phyloP scores from a whole-genome alignment of 2,113 vertebrate genomes.

The Podarcis raffonei region DNA sequence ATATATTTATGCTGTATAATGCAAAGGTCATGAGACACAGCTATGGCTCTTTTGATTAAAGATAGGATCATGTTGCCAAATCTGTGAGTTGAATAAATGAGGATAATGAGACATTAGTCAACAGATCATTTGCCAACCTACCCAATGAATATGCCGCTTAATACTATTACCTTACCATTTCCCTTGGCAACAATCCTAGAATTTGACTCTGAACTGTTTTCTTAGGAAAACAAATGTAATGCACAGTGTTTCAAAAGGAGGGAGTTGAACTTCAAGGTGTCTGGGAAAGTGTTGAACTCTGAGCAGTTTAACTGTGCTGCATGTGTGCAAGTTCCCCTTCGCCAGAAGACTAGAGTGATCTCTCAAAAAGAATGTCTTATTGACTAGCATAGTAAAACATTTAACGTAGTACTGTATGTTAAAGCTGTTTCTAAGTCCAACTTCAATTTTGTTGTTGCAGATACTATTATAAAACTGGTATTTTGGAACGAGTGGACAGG shows the following conservation, averaged over 20 bases:
- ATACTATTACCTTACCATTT: not conserved
- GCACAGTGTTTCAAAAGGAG: not conserved
- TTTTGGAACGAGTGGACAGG: slow-evolving; percentile 75
- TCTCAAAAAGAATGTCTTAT: not conserved
- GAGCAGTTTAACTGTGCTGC: slow-evolving; percentile 38
- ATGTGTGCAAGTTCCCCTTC: slow-evolving; percentile 19
- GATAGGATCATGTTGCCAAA: not conserved
- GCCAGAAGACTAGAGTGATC: not conserved
- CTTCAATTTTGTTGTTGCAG: slow-evolving; percentile 53
- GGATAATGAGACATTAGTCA: not conserved
- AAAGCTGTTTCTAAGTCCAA: not conserved
- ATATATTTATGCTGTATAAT: not conserved
- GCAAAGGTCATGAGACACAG: slow-evolving; percentile 1
- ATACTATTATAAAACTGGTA: slow-evolving; percentile 78
- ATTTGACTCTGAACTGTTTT: slow-evolving; percentile 6
- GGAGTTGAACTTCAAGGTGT: not conserved
- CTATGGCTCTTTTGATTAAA: slow-evolving; percentile 6
- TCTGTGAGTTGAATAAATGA: not conserved
- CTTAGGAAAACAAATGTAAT: not conserved
- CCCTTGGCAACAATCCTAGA: not conserved
- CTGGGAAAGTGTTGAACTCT: slow-evolving; percentile 48
- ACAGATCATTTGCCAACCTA: not conserved
- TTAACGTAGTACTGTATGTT: not conserved
- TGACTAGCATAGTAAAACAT: not conserved
- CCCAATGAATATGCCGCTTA: slow-evolving; percentile 3